These are phyloP conservation scores for Poecilia velifera DNA, from an alignment of 2,797 vertebrate genomes.

Conservation along the genomic window DNA sequence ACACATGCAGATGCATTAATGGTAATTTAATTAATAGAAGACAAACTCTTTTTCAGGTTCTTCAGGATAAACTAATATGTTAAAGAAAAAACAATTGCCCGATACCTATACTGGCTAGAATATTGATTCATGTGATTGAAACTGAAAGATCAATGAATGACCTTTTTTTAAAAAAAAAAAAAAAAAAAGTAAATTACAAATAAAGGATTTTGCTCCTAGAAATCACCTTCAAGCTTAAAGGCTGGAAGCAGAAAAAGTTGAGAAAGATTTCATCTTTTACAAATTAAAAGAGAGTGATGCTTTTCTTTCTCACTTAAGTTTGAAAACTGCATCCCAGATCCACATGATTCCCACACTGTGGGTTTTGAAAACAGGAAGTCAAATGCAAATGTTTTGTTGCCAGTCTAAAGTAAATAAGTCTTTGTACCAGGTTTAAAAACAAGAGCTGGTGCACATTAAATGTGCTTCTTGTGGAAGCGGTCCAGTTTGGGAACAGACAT, in stretches of 20 bases:
- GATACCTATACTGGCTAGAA: background rate
- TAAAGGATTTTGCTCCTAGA: background rate
- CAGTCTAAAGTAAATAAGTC: background rate
- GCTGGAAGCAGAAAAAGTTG: background rate
- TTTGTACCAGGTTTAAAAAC: background rate
- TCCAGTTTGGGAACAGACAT: constrained; percentile 34
- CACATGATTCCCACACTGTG: background rate
- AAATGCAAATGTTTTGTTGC: background rate
- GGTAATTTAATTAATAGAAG: background rate
- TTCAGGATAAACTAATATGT: background rate
- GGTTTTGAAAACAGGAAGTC: background rate
- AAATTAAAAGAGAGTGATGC: background rate
- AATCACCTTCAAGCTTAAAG: background rate
- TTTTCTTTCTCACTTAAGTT: constrained; percentile 14
- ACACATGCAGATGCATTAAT: background rate
- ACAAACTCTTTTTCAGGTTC: background rate
- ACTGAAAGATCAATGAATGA: background rate
- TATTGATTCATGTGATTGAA: background rate
- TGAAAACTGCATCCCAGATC: background rate
- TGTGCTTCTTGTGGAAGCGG: constrained; percentile 34
- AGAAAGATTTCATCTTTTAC: constrained; percentile 9
- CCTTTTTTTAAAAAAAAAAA: background rate
- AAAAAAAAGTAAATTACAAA: background rate
- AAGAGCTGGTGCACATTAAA: constrained; percentile 14
- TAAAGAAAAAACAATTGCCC: background rate